phyloP scores from a whole-genome alignment of 2,113 vertebrate species.

The Pantherophis guttatus region DNA sequence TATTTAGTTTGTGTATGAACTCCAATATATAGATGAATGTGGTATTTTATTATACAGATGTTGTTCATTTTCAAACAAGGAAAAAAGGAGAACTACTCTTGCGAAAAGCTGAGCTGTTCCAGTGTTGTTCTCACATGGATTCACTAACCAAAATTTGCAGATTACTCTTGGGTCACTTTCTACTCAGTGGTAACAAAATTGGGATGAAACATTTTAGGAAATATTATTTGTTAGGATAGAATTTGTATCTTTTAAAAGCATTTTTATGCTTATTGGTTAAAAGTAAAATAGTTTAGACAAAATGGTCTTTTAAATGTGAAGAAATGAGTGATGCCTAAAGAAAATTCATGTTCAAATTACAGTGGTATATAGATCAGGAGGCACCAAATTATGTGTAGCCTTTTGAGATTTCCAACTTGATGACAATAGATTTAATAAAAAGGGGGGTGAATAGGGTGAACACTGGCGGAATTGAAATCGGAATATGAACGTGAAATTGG shows the following conservation, averaged over 20 bases:
- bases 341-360: background rate
- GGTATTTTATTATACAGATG: background rate
- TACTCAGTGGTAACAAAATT: background rate
- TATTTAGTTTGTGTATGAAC: background rate
- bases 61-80: background rate
- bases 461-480: background rate
- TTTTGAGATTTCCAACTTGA: background rate
- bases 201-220: background rate
- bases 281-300: background rate
- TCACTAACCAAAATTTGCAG: background rate
- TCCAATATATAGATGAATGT: background rate
- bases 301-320: background rate
- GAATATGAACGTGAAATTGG: background rate
- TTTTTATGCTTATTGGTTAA: background rate
- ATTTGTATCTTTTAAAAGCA: background rate
- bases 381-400: background rate
- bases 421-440: background rate
- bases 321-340: background rate
- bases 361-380: background rate
- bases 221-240: background rate
- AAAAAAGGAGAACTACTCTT: background rate
- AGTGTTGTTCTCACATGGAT: background rate
- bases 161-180: background rate
- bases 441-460: background rate
- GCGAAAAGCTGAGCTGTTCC: background rate